Evolutionary conservation across 2,113 vertebrate genomes (phyloP).

Genomic region (Siniperca knerii): DNA sequence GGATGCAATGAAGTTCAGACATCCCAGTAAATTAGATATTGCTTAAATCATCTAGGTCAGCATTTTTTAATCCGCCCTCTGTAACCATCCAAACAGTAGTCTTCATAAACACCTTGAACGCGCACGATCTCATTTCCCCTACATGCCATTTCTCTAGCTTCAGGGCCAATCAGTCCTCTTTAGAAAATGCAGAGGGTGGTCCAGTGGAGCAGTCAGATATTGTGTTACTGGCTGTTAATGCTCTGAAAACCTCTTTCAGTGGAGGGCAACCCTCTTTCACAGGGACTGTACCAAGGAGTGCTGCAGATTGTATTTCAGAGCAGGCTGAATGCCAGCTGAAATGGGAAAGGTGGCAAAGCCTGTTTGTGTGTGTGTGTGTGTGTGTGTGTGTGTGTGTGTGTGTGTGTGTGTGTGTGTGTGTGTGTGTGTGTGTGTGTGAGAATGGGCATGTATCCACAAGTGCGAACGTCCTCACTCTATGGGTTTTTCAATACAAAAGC

Average conservation of each 20-base stretch:
- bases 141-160: conserved; percentile 46
- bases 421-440: neutral
- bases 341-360: conserved; percentile 57
- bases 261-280: conserved; percentile 74
- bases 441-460: conserved; percentile 55
- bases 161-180: conserved; percentile 38
- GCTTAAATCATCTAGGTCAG: neutral
- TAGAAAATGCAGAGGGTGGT: conserved; percentile 61
- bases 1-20: neutral
- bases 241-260: conserved; percentile 75
- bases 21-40: conserved; percentile 2
- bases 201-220: conserved; percentile 62
- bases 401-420: neutral
- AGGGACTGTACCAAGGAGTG: conserved; percentile 59
- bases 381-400: neutral
- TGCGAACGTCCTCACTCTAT: conserved; percentile 10
- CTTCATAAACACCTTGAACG: conserved; percentile 25
- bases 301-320: conserved; percentile 74
- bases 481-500: conserved; percentile 9
- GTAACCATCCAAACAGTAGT: conserved; percentile 46
- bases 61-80: conserved; percentile 9
- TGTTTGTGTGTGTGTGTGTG: conserved; percentile 13
- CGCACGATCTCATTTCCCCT: conserved; percentile 25
- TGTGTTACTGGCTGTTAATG: conserved; percentile 75
- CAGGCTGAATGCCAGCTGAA: conserved; percentile 66